These are phyloP conservation scores for Malurus melanocephalus DNA, from an alignment of 2,113 vertebrate species.

Conservation along the genomic window DNA sequence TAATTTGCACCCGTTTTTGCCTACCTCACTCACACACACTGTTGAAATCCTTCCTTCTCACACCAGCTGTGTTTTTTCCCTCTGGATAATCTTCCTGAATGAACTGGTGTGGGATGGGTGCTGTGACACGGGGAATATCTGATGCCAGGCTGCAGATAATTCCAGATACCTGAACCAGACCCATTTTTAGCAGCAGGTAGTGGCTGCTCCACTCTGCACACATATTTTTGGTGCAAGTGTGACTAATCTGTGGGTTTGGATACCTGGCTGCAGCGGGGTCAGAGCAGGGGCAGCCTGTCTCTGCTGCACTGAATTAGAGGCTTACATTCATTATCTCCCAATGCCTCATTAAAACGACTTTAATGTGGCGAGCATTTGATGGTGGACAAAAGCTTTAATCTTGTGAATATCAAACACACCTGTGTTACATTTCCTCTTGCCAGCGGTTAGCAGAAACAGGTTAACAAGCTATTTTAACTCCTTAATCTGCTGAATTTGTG, in stretches of 20 bases:
- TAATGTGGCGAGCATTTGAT: constrained; percentile 74
- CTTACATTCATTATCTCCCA: constrained; percentile 76
- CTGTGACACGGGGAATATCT: background rate
- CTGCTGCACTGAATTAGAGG: constrained; percentile 68
- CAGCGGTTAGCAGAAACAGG: constrained; percentile 69
- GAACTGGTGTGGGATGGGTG: background rate
- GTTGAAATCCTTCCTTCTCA: background rate
- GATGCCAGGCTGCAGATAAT: background rate
- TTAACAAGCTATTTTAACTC: constrained; percentile 71
- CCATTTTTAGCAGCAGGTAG: background rate
- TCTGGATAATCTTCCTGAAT: background rate
- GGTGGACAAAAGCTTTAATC: constrained; percentile 77
- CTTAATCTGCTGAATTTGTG: constrained; percentile 53
- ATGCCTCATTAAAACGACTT: constrained; percentile 76
- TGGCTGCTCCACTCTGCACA: background rate
- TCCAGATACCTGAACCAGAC: background rate
- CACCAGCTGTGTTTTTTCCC: background rate
- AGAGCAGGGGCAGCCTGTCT: constrained; percentile 63
- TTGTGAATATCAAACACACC: constrained; percentile 75
- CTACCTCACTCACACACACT: background rate
- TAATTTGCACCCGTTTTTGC: background rate
- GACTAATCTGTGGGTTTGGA: constrained; percentile 63
- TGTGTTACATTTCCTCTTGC: constrained; percentile 76
- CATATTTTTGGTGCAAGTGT: constrained; percentile 37
- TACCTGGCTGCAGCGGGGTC: constrained; percentile 73